Evolutionary conservation across 2,888 invertebrate species (phyloP).

Genomic region (Lasioglossum vierecki): DNA sequence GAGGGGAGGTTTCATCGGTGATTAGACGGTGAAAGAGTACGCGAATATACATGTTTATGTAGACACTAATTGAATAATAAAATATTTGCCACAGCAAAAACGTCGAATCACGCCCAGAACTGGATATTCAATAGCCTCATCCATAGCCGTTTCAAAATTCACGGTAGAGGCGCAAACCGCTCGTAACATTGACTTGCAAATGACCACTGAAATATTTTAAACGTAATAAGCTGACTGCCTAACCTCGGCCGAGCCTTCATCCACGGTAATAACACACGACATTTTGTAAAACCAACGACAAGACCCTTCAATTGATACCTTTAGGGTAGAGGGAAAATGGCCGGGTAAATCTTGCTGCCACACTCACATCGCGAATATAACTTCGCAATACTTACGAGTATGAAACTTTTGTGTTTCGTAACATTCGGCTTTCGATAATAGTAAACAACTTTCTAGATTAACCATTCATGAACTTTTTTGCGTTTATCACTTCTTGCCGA

Average conservation of each 20-base stretch:
- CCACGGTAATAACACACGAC: conserved; percentile 41
- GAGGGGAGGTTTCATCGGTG: not conserved
- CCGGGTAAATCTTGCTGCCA: not conserved
- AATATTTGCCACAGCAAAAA: not conserved
- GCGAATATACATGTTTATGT: not conserved
- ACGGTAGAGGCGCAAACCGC: not conserved
- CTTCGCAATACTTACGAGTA: not conserved
- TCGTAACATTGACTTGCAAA: conserved; percentile 35
- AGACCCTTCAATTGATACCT: conserved; percentile 31
- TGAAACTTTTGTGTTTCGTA: not conserved
- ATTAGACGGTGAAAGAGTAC: not conserved
- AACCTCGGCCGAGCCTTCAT: conserved; percentile 6
- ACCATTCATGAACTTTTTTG: not conserved
- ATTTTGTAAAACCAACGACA: conserved; percentile 38
- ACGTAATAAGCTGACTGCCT: conserved; percentile 36
- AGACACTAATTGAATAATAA: not conserved
- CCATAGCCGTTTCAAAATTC: conserved; percentile 15
- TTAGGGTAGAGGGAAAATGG: conserved; percentile 16
- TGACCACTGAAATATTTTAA: conserved; percentile 41
- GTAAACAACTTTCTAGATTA: not conserved
- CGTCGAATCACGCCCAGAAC: not conserved
- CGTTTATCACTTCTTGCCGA: not conserved
- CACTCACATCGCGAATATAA: not conserved
- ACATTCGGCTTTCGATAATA: not conserved
- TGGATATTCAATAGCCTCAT: not conserved